phyloP scores from a whole-genome alignment of 2,888 invertebrate species.

The Cistogaster globosa region DNA sequence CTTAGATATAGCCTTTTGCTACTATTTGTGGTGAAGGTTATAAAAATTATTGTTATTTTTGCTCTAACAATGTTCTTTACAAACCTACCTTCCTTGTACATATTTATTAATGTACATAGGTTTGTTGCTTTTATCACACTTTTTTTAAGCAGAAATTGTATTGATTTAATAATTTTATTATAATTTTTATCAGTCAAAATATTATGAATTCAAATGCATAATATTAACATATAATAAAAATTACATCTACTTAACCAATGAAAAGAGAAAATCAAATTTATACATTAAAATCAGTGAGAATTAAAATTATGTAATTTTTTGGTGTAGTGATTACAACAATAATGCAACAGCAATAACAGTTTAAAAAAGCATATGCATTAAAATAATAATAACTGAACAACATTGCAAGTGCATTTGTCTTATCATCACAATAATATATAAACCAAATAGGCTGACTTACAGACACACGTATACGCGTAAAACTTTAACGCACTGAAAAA shows the following conservation, averaged over 20 bases:
- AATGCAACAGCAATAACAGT: slow-evolving; percentile 56
- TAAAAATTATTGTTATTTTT: too few species aligned
- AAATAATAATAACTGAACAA: slow-evolving; percentile 66
- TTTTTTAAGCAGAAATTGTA: neutral
- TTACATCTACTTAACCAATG: slow-evolving; percentile 62
- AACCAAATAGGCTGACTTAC: slow-evolving; percentile 13
- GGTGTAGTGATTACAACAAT: slow-evolving; percentile 70
- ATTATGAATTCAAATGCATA: slow-evolving; percentile 48
- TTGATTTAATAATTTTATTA: slow-evolving; percentile 37
- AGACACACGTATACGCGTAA: neutral
- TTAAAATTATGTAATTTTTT: slow-evolving; percentile 60
- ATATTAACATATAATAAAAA: slow-evolving; percentile 53
- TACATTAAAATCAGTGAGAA: slow-evolving; percentile 57
- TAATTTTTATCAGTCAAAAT: slow-evolving; percentile 62
- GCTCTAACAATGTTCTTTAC: too few species aligned
- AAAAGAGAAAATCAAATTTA: slow-evolving; percentile 40
- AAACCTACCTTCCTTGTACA: too few species aligned
- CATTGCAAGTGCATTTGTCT: slow-evolving; percentile 72
- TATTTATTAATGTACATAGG: neutral
- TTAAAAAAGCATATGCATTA: slow-evolving; percentile 60
- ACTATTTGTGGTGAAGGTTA: too few species aligned
- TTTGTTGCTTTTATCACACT: neutral
- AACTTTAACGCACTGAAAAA: slow-evolving; percentile 12
- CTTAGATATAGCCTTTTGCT: too few species aligned
- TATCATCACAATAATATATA: slow-evolving; percentile 67